phyloP scores from a whole-genome alignment of 2,888 invertebrate genomes.

The Eledona agricola region DNA sequence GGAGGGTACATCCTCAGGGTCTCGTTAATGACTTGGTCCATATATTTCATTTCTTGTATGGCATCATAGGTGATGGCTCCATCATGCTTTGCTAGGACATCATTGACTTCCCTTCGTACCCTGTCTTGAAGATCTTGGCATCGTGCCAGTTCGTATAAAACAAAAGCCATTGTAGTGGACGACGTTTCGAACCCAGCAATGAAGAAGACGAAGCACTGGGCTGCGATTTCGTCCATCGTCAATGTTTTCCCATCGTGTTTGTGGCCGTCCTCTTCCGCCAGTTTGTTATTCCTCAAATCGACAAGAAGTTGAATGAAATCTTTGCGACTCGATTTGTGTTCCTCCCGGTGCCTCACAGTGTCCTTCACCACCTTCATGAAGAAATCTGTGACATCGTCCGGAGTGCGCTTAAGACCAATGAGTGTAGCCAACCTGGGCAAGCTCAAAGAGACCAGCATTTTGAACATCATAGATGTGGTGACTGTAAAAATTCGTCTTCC shows the following conservation, averaged over 20 bases:
- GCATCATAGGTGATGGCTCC: conserved; percentile 58
- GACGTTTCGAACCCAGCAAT: conserved; percentile 63
- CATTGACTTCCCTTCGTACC: conserved; percentile 56
- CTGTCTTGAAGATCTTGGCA: conserved; percentile 59
- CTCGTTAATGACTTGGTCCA: conserved; percentile 59
- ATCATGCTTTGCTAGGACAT: conserved; percentile 47
- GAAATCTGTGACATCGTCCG: conserved; percentile 55
- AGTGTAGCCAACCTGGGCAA: background rate
- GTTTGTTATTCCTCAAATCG: conserved; percentile 61
- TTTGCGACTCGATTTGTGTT: conserved; percentile 61
- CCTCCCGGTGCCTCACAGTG: conserved; percentile 62
- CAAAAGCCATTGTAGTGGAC: conserved; percentile 56
- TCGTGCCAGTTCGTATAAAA: conserved; percentile 57
- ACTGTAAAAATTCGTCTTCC: conserved; percentile 1
- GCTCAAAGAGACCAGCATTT: too few species aligned
- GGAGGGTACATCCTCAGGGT: conserved; percentile 22
- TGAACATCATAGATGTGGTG: background rate
- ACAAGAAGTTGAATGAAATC: conserved; percentile 66
- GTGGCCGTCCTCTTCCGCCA: too few species aligned
- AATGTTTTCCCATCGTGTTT: conserved; percentile 48
- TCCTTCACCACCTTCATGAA: conserved; percentile 61
- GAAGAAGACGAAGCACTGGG: conserved; percentile 58
- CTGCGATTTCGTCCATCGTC: conserved; percentile 34
- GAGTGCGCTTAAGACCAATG: background rate
- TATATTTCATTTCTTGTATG: conserved; percentile 60